A percentile compares a stretch with the other conserved stretches of the same genome.
Evolutionary conservation across 2,888 invertebrate species (phyloP).

Genomic region (Brachycybe producta): DNA sequence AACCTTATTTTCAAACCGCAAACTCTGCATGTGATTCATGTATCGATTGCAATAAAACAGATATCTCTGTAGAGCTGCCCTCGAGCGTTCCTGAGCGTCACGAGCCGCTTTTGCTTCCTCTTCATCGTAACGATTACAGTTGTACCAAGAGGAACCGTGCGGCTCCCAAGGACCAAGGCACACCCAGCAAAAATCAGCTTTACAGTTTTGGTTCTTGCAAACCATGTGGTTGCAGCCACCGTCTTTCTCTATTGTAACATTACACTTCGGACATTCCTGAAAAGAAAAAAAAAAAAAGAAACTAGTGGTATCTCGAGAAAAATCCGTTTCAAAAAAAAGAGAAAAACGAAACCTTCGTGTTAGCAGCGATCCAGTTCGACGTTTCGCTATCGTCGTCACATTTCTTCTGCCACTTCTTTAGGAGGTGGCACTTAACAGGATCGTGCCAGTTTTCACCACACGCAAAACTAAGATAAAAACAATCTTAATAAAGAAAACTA

Average conservation of each 20-base stretch:
- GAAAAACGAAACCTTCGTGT: conserved; percentile 65
- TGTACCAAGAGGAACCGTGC: conserved; percentile 96
- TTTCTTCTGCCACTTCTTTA: conserved; percentile 95
- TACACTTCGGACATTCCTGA: conserved; percentile 90
- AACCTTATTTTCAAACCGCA: conserved; percentile 90
- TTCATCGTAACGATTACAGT: conserved; percentile 94
- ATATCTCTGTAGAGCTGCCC: conserved; percentile 89
- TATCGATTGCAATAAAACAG: conserved; percentile 97
- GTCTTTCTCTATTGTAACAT: conserved; percentile 91
- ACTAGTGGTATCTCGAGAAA: neutral
- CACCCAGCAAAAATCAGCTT: conserved; percentile 98
- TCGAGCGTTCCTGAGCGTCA: conserved; percentile 86
- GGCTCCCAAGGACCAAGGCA: conserved; percentile 98
- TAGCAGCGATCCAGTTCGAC: conserved; percentile 98
- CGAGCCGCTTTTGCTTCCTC: conserved; percentile 91
- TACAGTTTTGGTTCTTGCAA: conserved; percentile 96
- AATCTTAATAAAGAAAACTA: conserved; percentile 10
- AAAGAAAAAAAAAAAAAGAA: conserved; percentile 5
- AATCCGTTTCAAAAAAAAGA: conserved; percentile 2
- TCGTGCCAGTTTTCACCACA: conserved; percentile 98
- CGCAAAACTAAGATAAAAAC: conserved; percentile 47
- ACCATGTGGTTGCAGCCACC: conserved; percentile 99
- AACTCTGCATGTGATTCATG: conserved; percentile 98
- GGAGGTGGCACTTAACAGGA: conserved; percentile 84
- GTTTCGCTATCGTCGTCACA: conserved; percentile 99